phyloP scores from a whole-genome alignment of 2,113 vertebrate species.

The Ramphastos sulfuratus region DNA sequence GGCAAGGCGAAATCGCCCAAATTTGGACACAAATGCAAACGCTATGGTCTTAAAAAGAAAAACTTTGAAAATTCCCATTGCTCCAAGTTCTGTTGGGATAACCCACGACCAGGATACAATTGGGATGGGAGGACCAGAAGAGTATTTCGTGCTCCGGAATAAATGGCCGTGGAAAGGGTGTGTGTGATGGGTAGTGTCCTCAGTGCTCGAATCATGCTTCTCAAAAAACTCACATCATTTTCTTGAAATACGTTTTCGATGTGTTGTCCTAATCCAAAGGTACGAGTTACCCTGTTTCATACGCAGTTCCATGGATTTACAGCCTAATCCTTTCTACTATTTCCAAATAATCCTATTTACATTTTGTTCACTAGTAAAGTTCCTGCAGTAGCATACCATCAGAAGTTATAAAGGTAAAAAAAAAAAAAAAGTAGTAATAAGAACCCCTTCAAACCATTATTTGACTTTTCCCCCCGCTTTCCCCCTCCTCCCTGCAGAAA shows the following conservation, averaged over 20 bases:
- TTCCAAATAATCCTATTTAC: conserved; percentile 57
- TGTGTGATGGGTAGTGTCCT: not conserved
- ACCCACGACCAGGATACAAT: not conserved
- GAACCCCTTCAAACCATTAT: not conserved
- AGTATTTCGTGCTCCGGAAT: not conserved
- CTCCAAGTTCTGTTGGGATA: not conserved
- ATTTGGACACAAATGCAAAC: not conserved
- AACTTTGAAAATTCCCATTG: not conserved
- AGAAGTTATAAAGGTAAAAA: not conserved
- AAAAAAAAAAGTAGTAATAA: not conserved
- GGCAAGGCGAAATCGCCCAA: not conserved
- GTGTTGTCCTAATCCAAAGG: not conserved
- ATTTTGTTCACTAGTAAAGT: conserved; percentile 19
- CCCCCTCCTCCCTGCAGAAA: not conserved
- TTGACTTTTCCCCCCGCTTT: not conserved
- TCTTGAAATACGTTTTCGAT: not conserved
- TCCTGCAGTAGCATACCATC: not conserved
- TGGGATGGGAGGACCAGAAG: not conserved
- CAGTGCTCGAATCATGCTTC: not conserved
- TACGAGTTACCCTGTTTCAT: not conserved
- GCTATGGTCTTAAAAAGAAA: not conserved
- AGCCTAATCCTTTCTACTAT: conserved; percentile 48
- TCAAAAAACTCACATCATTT: not conserved
- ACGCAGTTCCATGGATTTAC: conserved; percentile 16
- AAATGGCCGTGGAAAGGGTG: not conserved